Conservation (phyloP, 2,113 vertebrate species). For the Leucosticte australis region DNA sequence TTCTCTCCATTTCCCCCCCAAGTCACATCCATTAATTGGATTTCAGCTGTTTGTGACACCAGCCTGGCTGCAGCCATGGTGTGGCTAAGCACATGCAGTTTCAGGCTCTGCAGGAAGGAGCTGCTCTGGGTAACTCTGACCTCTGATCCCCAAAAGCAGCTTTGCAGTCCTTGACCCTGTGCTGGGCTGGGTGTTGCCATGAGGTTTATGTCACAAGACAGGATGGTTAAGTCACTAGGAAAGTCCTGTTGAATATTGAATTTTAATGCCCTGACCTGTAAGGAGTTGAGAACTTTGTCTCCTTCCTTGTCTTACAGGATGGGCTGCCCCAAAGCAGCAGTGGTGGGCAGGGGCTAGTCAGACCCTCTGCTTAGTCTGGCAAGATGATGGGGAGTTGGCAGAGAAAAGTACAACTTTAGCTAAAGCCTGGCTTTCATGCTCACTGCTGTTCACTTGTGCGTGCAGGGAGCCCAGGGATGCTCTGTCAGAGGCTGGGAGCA, state of each 20-base stretch:
- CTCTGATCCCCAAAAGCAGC: not conserved
- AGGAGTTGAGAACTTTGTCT: not conserved
- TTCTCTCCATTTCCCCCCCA: fast-evolving
- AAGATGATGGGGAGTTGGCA: not conserved
- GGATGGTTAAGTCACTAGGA: not conserved
- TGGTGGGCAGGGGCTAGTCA: not conserved
- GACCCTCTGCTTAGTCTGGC: not conserved
- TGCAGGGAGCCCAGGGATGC: not conserved
- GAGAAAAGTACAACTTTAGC: not conserved
- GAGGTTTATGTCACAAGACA: not conserved
- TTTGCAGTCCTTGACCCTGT: not conserved
- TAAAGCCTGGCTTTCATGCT: not conserved
- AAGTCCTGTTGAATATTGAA: not conserved
- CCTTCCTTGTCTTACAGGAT: not conserved
- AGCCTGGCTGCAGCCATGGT: fast-evolving
- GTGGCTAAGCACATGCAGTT: not conserved
- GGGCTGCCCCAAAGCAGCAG: not conserved
- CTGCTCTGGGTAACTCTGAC: not conserved
- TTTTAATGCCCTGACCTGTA: not conserved
- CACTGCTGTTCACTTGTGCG: not conserved
- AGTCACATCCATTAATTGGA: not conserved
- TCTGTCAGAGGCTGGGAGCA: not conserved
- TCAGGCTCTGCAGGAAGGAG: not conserved
- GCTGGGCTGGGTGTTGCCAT: not conserved
- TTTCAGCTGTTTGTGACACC: not conserved